Evolutionary conservation across 2,113 vertebrate genomes (phyloP).

Genomic region (Catharus fuscescens): DNA sequence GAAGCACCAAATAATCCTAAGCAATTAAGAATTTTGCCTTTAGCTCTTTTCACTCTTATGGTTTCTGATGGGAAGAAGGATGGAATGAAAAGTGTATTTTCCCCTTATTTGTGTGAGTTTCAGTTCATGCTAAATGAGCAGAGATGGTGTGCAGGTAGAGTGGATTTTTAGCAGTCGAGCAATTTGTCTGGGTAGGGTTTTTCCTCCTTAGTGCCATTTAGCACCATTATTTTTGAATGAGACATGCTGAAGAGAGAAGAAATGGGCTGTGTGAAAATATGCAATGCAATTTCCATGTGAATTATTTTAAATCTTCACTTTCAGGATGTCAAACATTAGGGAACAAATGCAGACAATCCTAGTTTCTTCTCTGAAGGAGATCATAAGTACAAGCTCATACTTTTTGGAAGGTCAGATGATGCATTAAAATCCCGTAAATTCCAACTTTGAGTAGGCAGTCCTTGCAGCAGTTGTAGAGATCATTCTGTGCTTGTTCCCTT

Average conservation of each 20-base stretch:
- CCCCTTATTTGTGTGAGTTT: neutral
- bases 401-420: constrained; percentile 3
- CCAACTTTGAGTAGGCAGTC: neutral
- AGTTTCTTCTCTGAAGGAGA: neutral
- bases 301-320: constrained; percentile 6
- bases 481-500: neutral
- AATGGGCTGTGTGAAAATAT: neutral
- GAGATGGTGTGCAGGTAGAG: neutral
- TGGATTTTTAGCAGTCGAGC: neutral
- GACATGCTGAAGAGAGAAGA: neutral
- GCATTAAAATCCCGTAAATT: neutral
- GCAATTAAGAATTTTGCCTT: neutral
- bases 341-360: neutral
- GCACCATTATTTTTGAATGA: neutral
- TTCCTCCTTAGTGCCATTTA: neutral
- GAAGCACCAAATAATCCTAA: neutral
- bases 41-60: neutral
- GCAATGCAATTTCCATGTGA: neutral
- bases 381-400: rapidly evolving
- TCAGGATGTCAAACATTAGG: neutral
- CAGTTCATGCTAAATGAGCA: neutral
- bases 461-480: neutral
- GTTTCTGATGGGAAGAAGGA: neutral
- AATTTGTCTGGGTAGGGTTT: neutral
- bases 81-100: neutral